These are phyloP conservation scores for Chelmon rostratus DNA, from an alignment of 2,797 vertebrate genomes.

Conservation along the genomic window DNA sequence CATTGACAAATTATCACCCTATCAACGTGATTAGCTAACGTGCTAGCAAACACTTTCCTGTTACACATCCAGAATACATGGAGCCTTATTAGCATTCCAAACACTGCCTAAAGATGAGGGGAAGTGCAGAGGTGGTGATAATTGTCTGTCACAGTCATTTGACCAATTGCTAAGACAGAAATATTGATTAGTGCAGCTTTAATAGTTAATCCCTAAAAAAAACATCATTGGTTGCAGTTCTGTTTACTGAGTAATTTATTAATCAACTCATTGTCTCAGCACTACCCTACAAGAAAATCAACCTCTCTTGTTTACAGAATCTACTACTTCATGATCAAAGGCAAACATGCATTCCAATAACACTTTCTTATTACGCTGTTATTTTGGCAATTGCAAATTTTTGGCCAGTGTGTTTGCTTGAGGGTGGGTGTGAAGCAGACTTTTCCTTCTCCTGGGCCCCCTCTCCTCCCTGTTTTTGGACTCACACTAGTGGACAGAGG, in stretches of 20 bases:
- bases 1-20: slow-evolving; percentile 7
- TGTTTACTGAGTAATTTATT: slow-evolving; percentile 14
- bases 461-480: slow-evolving; percentile 36
- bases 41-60: slow-evolving; percentile 16
- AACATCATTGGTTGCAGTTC: neutral
- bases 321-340: slow-evolving; percentile 15
- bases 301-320: neutral
- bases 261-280: neutral
- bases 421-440: slow-evolving; percentile 33
- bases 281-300: neutral
- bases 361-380: slow-evolving; percentile 3
- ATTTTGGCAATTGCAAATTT: slow-evolving; percentile 13
- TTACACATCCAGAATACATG: neutral
- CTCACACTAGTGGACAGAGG: slow-evolving; percentile 48
- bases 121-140: neutral
- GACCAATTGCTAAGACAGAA: neutral
- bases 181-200: slow-evolving; percentile 9
- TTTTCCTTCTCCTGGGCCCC: slow-evolving; percentile 48
- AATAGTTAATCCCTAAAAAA: neutral
- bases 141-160: neutral
- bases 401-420: slow-evolving; percentile 39
- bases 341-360: neutral
- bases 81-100: slow-evolving; percentile 31
- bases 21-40: neutral
- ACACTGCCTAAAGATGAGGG: neutral